Evolutionary conservation across 2,113 vertebrate genomes (phyloP).

Genomic region (Crypturellus undulatus): DNA sequence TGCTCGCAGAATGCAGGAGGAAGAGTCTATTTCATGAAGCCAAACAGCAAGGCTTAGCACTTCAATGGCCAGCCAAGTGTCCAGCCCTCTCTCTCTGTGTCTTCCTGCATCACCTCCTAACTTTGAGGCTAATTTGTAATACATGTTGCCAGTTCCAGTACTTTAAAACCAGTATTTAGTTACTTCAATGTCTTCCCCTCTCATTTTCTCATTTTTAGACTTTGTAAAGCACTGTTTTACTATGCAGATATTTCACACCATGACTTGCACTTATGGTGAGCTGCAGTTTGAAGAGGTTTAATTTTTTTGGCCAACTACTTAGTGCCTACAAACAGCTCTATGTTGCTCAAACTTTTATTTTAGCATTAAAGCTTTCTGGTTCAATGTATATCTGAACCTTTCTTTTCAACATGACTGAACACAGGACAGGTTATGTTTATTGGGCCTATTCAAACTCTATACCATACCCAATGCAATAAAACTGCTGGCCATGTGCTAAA

Average conservation of each 20-base stretch:
- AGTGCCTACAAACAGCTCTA: neutral
- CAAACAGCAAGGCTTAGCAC: neutral
- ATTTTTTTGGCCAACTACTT: neutral
- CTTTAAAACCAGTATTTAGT: neutral
- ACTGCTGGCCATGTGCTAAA: neutral
- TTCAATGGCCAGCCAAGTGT: neutral
- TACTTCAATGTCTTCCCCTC: neutral
- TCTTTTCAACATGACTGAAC: too few relatives aligned
- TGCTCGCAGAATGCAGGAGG: neutral
- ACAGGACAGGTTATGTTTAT: too few relatives aligned
- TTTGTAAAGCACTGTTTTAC: neutral
- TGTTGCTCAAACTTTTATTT: neutral
- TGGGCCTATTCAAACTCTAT: neutral
- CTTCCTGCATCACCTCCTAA: neutral
- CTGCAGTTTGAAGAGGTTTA: neutral
- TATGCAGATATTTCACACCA: neutral
- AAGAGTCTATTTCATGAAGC: neutral
- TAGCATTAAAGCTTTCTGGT: neutral
- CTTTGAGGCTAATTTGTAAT: neutral
- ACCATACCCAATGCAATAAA: neutral
- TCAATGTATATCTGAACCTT: neutral
- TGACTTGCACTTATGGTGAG: neutral
- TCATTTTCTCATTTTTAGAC: too few relatives aligned
- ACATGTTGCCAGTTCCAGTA: neutral
- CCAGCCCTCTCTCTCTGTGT: neutral